These are phyloP conservation scores for Psilanteris sp. DNA, from an alignment of 1,140 invertebrate genomes.

Conservation along the genomic window DNA sequence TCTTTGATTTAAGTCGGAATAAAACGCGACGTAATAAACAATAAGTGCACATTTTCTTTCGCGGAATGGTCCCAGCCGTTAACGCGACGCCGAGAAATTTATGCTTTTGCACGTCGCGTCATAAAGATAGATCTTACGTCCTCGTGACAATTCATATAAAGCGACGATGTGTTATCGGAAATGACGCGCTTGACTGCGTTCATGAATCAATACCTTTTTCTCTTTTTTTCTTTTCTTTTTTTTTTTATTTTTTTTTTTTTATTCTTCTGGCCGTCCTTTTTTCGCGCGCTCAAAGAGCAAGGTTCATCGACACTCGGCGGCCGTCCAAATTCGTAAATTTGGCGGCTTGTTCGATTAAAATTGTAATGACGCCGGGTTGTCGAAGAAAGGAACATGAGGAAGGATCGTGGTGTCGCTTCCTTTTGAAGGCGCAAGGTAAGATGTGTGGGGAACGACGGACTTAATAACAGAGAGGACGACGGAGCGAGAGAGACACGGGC, in stretches of 20 bases:
- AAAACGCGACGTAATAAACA: conserved; percentile 48
- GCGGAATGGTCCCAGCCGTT: conserved; percentile 14
- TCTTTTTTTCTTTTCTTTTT: too few species aligned
- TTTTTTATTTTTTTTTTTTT: too few species aligned
- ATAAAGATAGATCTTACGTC: conserved; percentile 46
- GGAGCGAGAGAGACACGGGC: conserved; percentile 17
- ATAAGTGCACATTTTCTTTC: conserved; percentile 16
- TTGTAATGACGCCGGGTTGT: conserved; percentile 50
- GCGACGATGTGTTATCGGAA: conserved; percentile 40
- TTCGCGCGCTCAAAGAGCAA: background rate
- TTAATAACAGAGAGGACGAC: conserved; percentile 29
- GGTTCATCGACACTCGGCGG: conserved; percentile 50
- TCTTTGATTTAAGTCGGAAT: conserved; percentile 45
- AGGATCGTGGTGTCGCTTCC: conserved; percentile 56
- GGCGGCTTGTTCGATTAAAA: conserved; percentile 49
- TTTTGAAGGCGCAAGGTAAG: conserved; percentile 60
- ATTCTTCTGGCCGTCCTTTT: too few species aligned
- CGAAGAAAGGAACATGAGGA: conserved; percentile 50
- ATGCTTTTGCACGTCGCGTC: conserved; percentile 24
- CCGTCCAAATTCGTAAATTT: conserved; percentile 43
- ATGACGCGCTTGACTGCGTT: conserved; percentile 38
- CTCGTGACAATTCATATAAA: conserved; percentile 45
- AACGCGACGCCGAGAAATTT: conserved; percentile 28
- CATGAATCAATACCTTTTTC: conserved; percentile 45
- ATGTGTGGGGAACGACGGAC: conserved; percentile 22